Evolutionary conservation across 2,113 vertebrate genomes (phyloP).

Genomic region (Vicugna pacos): DNA sequence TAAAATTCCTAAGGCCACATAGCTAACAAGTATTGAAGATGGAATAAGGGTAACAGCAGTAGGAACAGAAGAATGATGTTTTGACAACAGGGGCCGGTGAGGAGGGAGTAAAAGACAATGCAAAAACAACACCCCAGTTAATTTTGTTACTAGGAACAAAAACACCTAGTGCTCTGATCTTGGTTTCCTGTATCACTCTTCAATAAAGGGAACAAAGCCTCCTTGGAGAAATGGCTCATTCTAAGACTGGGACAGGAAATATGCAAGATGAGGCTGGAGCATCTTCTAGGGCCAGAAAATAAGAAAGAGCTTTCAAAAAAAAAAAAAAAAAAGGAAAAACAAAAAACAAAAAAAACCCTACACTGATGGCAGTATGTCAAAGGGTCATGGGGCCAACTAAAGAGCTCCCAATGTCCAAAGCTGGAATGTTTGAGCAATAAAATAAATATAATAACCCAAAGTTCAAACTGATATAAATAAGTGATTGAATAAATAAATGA

Average conservation of each 20-base stretch:
- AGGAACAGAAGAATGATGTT: neutral
- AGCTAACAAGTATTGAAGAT: constrained; percentile 17
- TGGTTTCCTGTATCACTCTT: neutral
- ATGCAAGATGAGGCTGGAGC: neutral
- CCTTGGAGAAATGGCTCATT: neutral
- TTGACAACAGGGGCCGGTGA: neutral
- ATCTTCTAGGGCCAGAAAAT: constrained; percentile 23
- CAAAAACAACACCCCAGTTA: neutral
- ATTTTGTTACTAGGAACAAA: neutral
- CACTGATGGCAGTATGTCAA: neutral
- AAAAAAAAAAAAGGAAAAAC: neutral
- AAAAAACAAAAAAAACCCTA: neutral
- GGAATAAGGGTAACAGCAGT: neutral
- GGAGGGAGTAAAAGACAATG: neutral
- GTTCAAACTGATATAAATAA: neutral
- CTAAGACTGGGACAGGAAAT: neutral
- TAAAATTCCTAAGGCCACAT: neutral
- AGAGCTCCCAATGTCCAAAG: neutral
- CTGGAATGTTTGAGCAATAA: neutral
- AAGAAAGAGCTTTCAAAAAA: neutral
- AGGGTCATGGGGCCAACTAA: neutral
- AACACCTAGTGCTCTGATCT: neutral
- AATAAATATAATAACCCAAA: neutral
- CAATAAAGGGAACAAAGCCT: constrained; percentile 11
- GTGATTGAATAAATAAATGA: neutral